phyloP scores from a whole-genome alignment of 2,113 vertebrate genomes.

The Pomatostomus ruficeps region DNA sequence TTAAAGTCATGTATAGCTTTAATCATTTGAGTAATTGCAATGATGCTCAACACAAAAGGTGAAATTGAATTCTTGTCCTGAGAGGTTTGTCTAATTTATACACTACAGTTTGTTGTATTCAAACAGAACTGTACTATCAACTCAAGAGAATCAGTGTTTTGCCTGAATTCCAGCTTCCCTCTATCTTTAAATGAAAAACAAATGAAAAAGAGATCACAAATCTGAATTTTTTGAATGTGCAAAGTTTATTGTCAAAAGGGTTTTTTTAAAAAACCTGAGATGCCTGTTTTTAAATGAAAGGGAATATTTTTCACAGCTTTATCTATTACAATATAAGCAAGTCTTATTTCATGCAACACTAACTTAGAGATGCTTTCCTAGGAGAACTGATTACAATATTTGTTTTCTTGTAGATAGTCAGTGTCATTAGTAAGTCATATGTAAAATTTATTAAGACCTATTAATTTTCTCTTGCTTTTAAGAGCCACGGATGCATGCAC shows the following conservation, averaged over 20 bases:
- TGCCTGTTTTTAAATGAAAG: neutral
- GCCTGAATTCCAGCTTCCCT: neutral
- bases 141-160: neutral
- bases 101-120: neutral
- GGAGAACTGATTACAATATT: constrained; percentile 12
- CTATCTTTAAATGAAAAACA: neutral
- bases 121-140: neutral
- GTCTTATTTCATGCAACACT: constrained; percentile 30
- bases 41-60: neutral
- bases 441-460: neutral
- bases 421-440: neutral
- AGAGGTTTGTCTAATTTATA: neutral
- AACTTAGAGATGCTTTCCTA: neutral
- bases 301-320: neutral
- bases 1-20: neutral
- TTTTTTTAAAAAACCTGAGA: neutral
- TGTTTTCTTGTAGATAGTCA: constrained; percentile 18
- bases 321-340: neutral
- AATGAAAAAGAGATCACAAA: neutral
- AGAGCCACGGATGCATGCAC: neutral
- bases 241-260: neutral
- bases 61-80: neutral
- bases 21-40: neutral
- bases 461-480: constrained; percentile 1
- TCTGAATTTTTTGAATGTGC: neutral